These are phyloP conservation scores for Cosmia pyralina DNA, from an alignment of 2,888 invertebrate genomes.

Conservation along the genomic window DNA sequence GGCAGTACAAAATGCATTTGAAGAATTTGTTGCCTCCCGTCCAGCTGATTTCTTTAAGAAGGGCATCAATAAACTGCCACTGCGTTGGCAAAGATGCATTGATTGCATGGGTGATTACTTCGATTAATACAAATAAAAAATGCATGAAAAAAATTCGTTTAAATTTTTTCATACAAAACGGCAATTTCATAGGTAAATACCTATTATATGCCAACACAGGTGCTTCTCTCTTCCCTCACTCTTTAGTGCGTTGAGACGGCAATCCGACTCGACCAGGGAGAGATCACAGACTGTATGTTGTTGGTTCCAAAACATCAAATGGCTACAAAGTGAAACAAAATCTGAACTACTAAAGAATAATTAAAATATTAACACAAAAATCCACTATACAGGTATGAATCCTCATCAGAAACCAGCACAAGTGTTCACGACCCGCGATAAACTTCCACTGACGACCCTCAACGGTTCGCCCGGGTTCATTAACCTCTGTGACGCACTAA, in stretches of 20 bases:
- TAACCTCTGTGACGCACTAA: constrained; percentile 98
- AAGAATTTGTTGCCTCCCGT: too few relatives aligned
- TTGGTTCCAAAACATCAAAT: background rate
- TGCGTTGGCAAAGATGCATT: too few relatives aligned
- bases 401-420: constrained; percentile 99
- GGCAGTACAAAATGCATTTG: too few relatives aligned
- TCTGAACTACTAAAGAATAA: background rate
- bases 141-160: too few relatives aligned
- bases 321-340: background rate
- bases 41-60: too few relatives aligned
- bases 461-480: constrained; percentile 99
- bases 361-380: background rate
- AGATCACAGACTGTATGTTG: too few relatives aligned
- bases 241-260: background rate
- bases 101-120: too few relatives aligned
- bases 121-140: too few relatives aligned
- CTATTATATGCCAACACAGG: background rate
- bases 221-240: background rate
- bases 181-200: too few relatives aligned
- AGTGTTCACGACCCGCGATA: constrained; percentile 94
- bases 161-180: too few relatives aligned
- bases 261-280: background rate
- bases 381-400: constrained; percentile 93
- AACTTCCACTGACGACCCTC: constrained; percentile 95
- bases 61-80: too few relatives aligned